Conservation (phyloP, 2,113 vertebrate species). For the Progne subis region DNA sequence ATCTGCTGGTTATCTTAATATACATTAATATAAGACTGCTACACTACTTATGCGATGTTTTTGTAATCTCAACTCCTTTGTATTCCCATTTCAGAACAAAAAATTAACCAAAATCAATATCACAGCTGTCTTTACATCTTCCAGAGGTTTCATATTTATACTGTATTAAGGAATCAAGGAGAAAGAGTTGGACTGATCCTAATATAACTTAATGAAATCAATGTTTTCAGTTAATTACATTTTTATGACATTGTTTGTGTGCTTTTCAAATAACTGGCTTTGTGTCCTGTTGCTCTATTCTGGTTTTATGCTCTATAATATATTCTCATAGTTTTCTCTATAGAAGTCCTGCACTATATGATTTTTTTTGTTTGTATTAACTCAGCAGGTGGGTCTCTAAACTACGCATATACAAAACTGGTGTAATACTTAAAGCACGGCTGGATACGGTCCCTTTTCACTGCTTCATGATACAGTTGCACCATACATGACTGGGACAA, state of each 20-base stretch:
- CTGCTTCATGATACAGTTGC: background rate
- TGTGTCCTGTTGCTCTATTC: background rate
- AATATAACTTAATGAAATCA: background rate
- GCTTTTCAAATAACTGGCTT: background rate
- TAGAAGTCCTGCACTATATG: background rate
- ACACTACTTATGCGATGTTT: background rate
- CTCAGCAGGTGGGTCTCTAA: constrained; percentile 20
- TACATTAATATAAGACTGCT: background rate
- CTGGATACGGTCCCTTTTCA: background rate
- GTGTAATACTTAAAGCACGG: constrained; percentile 29
- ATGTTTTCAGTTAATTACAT: background rate
- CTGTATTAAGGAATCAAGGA: background rate
- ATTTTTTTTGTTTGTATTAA: background rate
- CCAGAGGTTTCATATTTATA: background rate
- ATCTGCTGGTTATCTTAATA: background rate
- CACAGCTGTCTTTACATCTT: background rate
- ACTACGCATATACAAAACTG: background rate
- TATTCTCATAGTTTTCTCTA: background rate
- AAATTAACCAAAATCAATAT: background rate
- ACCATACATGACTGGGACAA: background rate
- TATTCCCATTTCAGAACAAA: background rate
- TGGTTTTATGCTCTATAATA: background rate
- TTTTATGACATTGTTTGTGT: background rate
- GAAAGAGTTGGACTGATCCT: background rate
- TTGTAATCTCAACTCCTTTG: background rate